phyloP scores from a whole-genome alignment of 1,140 invertebrate genomes.

The Cherax destructor region DNA sequence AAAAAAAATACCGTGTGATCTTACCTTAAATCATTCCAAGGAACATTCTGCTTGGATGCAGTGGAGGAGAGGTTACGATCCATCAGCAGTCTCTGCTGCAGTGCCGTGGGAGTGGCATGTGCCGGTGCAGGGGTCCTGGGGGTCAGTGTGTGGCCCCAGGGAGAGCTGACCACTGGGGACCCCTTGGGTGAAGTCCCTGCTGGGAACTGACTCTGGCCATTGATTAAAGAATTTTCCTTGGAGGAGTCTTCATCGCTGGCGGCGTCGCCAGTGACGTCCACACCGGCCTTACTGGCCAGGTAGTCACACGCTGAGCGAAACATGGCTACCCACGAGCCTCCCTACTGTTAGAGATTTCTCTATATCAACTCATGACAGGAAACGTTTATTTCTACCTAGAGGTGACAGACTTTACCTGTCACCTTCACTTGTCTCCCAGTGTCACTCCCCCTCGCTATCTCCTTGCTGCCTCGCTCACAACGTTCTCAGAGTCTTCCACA shows the following conservation, averaged over 20 bases:
- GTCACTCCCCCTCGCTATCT: background rate
- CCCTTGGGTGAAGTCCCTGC: background rate
- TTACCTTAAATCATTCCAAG: constrained; percentile 48
- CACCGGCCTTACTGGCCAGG: constrained; percentile 26
- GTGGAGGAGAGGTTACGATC: background rate
- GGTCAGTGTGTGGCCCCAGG: constrained; percentile 46
- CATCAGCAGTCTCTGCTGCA: background rate
- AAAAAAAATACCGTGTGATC: background rate
- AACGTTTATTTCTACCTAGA: background rate
- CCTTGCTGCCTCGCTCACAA: background rate
- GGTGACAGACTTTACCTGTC: background rate
- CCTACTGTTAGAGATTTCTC: background rate
- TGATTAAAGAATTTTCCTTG: constrained; percentile 36
- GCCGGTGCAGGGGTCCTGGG: background rate
- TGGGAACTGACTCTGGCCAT: background rate
- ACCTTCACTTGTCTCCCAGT: background rate
- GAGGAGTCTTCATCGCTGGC: constrained; percentile 23
- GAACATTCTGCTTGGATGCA: constrained; percentile 21
- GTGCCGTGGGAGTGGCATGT: background rate
- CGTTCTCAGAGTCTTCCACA: background rate
- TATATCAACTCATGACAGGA: background rate
- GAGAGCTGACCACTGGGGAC: constrained; percentile 2
- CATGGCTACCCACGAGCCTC: background rate
- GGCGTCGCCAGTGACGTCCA: constrained; percentile 2
- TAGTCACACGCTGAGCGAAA: constrained; percentile 46